Conservation (phyloP, 92 coral and sea anemone genomes). For the Zoanthus gigantus region DNA sequence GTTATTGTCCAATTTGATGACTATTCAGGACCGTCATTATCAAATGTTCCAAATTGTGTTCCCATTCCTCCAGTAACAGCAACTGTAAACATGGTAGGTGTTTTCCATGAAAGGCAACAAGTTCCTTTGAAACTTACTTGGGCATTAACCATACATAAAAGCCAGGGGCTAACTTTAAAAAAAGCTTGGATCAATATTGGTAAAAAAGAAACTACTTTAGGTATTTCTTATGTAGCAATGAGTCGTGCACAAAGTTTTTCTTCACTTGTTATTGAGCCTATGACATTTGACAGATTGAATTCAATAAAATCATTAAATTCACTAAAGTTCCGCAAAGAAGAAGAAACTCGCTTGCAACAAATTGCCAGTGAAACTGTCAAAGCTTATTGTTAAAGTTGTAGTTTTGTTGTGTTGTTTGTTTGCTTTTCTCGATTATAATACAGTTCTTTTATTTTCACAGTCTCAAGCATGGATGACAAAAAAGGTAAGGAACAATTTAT, state of each 20-base stretch:
- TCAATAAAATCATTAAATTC: background rate
- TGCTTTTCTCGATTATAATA: background rate
- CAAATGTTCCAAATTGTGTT: slow-evolving; percentile 50
- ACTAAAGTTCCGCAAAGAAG: background rate
- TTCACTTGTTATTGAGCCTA: background rate
- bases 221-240: background rate
- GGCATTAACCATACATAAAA: slow-evolving; percentile 14
- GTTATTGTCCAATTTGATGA: slow-evolving; percentile 63
- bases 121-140: slow-evolving; percentile 35
- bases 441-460: slow-evolving; percentile 6
- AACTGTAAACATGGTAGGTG: background rate
- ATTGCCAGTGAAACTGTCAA: background rate
- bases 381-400: background rate
- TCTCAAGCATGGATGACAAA: background rate
- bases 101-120: slow-evolving; percentile 26
- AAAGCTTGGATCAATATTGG: background rate
- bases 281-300: background rate
- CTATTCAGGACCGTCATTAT: slow-evolving; percentile 56
- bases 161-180: slow-evolving; percentile 5
- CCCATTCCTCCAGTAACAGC: slow-evolving; percentile 56
- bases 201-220: background rate
- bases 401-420: background rate
- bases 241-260: background rate
- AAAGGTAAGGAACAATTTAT: background rate
- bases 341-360: background rate